These are phyloP conservation scores for Danionella cerebrum DNA, from an alignment of 2,113 vertebrate genomes.

Conservation along the genomic window DNA sequence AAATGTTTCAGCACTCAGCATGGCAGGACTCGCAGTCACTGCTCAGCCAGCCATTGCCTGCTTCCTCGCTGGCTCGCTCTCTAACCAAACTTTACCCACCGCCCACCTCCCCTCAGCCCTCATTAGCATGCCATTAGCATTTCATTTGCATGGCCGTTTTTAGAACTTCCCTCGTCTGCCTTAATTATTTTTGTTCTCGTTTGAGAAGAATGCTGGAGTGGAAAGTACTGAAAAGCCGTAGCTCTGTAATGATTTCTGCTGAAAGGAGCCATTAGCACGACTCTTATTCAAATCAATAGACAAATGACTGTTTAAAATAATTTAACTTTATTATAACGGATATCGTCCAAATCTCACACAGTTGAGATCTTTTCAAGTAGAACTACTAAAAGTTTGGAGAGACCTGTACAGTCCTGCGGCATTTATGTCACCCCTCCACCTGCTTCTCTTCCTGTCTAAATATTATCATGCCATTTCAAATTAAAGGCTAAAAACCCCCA, in stretches of 20 bases:
- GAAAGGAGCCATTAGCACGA: not conserved
- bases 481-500: no score
- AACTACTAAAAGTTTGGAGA: no score
- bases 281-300: not conserved
- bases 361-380: no score
- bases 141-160: constrained; percentile 60
- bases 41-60: constrained; percentile 58
- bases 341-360: no score
- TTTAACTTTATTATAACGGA: no score
- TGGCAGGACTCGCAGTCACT: constrained; percentile 57
- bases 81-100: constrained; percentile 66
- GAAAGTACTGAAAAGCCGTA: not conserved
- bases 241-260: not conserved
- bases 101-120: constrained; percentile 58
- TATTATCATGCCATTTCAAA: no score
- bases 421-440: no score
- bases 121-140: constrained; percentile 74
- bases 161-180: constrained; percentile 32
- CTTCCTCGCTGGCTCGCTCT: constrained; percentile 56
- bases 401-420: no score
- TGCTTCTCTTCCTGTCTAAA: no score
- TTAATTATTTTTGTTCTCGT: constrained; percentile 31
- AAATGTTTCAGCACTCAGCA: constrained; percentile 49
- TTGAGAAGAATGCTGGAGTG: constrained; percentile 2
- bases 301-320: not conserved